phyloP scores from a whole-genome alignment of 2,797 vertebrate species.

The Sebastiscus tertius region DNA sequence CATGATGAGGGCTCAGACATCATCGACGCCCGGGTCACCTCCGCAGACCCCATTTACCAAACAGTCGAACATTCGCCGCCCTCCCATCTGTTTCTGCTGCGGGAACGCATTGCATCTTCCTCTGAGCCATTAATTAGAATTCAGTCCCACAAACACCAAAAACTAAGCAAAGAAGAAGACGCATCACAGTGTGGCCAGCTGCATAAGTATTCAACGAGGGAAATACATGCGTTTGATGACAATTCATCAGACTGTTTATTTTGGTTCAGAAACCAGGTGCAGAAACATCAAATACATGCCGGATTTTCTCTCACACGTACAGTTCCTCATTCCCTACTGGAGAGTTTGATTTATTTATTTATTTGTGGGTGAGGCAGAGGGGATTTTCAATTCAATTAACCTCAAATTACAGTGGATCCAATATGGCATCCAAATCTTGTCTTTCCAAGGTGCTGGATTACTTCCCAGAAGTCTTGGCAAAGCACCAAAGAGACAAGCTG shows the following conservation, averaged over 20 bases:
- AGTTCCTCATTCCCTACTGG: neutral
- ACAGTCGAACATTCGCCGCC: neutral
- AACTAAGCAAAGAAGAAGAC: neutral
- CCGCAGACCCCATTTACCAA: constrained; percentile 26
- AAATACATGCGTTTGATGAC: neutral
- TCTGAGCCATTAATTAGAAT: constrained; percentile 1
- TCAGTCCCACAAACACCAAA: constrained; percentile 1
- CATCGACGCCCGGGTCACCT: constrained; percentile 21
- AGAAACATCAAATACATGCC: neutral
- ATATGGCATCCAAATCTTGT: constrained; percentile 50
- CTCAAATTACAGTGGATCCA: constrained; percentile 67
- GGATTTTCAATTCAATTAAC: constrained; percentile 70
- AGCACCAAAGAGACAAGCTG: constrained; percentile 54
- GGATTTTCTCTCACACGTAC: neutral
- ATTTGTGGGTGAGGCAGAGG: neutral
- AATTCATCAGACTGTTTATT: neutral
- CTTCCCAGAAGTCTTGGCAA: constrained; percentile 66
- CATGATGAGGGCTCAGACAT: constrained; percentile 47
- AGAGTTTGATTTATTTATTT: neutral
- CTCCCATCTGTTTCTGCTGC: constrained; percentile 26
- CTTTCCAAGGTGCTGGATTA: constrained; percentile 63
- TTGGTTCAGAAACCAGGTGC: neutral
- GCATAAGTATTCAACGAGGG: neutral
- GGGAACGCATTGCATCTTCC: neutral
- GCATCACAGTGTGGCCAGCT: neutral